phyloP scores from a whole-genome alignment of 1,140 invertebrate species.

The Platorchestia sp. region DNA sequence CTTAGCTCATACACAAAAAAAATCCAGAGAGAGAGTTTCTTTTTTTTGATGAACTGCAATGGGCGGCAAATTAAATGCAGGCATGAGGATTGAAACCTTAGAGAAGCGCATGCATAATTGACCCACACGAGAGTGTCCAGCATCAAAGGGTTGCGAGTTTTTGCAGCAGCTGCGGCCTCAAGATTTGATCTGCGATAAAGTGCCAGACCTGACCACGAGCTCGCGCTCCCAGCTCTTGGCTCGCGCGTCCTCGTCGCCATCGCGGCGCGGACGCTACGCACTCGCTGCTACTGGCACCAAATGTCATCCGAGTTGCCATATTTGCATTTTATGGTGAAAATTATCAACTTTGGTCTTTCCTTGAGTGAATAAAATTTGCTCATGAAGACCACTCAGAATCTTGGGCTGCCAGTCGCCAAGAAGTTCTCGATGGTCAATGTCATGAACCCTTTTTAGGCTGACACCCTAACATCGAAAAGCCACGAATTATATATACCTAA shows the following conservation, averaged over 20 bases:
- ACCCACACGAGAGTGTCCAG: constrained; percentile 13
- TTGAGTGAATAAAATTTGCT: no score
- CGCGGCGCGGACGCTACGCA: neutral
- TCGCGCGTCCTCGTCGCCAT: no score
- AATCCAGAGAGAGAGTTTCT: neutral
- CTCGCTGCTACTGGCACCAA: neutral
- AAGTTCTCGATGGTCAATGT: no score
- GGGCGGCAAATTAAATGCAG: neutral
- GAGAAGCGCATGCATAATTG: constrained; percentile 18
- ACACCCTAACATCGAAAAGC: no score
- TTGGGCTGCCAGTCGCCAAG: no score
- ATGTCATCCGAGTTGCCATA: no score
- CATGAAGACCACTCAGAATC: no score
- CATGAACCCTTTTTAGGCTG: no score
- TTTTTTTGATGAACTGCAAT: neutral
- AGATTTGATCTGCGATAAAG: constrained; percentile 26
- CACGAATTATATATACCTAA: no score
- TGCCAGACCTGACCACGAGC: neutral
- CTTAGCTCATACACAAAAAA: neutral
- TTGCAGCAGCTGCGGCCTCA: constrained; percentile 31
- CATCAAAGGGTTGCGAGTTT: constrained; percentile 47
- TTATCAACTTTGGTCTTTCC: no score
- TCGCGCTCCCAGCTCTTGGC: neutral
- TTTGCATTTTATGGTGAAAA: no score
- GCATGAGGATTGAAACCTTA: neutral